Evolutionary conservation across 2,888 invertebrate genomes (phyloP).

Genomic region (Phengaris alcon): DNA sequence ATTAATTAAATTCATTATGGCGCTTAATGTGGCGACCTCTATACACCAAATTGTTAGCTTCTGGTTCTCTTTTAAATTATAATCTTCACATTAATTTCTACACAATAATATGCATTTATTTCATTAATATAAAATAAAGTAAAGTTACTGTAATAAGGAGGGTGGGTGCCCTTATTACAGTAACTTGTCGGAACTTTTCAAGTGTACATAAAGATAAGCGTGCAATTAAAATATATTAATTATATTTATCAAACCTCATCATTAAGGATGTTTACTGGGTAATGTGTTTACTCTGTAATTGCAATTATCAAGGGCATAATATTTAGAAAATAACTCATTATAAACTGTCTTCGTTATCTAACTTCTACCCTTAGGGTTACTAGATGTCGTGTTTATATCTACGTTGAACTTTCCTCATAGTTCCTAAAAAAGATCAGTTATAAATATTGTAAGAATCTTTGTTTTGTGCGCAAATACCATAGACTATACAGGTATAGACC

Average conservation of each 20-base stretch:
- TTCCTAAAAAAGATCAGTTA: not conserved
- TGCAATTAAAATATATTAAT: slow-evolving; percentile 15
- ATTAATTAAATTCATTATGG: too few species aligned
- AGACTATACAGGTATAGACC: not conserved
- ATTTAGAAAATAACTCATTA: slow-evolving; percentile 18
- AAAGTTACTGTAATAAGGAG: too few species aligned
- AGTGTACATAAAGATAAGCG: not conserved
- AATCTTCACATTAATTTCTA: too few species aligned
- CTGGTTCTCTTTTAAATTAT: too few species aligned
- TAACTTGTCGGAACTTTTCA: not conserved
- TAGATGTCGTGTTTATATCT: not conserved
- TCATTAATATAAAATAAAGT: too few species aligned
- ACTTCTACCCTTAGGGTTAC: not conserved
- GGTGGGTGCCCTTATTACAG: too few species aligned
- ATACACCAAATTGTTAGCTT: too few species aligned
- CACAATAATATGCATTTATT: too few species aligned
- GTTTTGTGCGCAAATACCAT: not conserved
- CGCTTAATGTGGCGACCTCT: too few species aligned
- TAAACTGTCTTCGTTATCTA: slow-evolving; percentile 22
- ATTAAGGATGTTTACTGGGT: slow-evolving; percentile 14
- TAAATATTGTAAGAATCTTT: not conserved
- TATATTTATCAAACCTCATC: slow-evolving; percentile 21
- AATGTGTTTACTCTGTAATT: slow-evolving; percentile 15
- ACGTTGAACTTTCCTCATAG: not conserved
- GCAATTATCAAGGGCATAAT: slow-evolving; percentile 10